A percentile compares a stretch with the other conserved stretches of the same genome.
phyloP scores from a whole-genome alignment of 2,888 invertebrate species.

The Epistrophe grossulariae region DNA sequence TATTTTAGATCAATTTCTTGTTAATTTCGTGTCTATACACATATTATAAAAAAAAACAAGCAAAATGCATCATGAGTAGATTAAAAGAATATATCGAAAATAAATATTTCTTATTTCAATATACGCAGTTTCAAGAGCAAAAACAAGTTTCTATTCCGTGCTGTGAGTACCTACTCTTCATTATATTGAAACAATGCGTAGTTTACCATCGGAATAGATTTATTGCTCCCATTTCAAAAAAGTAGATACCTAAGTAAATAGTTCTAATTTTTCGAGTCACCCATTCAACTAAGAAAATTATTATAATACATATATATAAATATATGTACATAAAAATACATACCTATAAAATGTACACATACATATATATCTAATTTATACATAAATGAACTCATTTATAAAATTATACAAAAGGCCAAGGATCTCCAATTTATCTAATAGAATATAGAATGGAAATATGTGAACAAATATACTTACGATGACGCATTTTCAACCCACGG shows the following conservation, averaged over 20 bases:
- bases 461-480: slow-evolving; percentile 17
- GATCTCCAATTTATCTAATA: neutral
- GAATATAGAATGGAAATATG: slow-evolving; percentile 1
- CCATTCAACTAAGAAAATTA: slow-evolving; percentile 29
- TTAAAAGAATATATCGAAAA: neutral
- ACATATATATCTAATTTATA: too few relatives aligned
- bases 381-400: neutral
- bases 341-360: neutral
- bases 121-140: neutral
- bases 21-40: neutral
- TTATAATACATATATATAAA: neutral
- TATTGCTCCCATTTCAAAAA: slow-evolving; percentile 14
- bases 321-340: neutral
- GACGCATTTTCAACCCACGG: slow-evolving; percentile 49
- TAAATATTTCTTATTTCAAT: neutral
- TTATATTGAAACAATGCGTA: slow-evolving; percentile 48
- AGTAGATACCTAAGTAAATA: slow-evolving; percentile 7
- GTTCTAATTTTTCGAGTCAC: slow-evolving; percentile 49
- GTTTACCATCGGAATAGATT: neutral
- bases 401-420: slow-evolving; percentile 29
- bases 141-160: neutral
- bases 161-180: too few relatives aligned
- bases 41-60: neutral
- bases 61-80: neutral
- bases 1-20: neutral